A percentile compares a stretch with the other conserved stretches of the same genome.
phyloP scores from a whole-genome alignment of 1,140 invertebrate species.

The Cherax destructor region DNA sequence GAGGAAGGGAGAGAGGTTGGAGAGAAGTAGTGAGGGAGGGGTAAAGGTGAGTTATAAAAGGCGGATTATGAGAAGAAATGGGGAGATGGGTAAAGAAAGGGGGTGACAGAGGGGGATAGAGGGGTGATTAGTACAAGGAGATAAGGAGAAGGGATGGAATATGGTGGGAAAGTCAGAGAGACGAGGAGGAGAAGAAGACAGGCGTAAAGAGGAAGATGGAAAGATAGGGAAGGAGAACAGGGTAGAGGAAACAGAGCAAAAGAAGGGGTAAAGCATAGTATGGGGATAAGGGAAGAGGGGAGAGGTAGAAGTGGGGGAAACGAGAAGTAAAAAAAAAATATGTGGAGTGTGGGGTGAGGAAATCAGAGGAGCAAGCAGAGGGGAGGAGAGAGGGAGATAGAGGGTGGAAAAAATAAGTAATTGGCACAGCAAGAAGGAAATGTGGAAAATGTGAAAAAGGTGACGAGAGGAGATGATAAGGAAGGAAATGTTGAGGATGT shows the following conservation, averaged over 20 bases:
- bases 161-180: not conserved
- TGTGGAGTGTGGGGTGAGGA: not conserved
- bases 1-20: too few species aligned
- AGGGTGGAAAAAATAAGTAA: not conserved
- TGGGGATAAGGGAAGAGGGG: not conserved
- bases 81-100: not conserved
- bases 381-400: not conserved
- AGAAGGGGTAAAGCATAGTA: not conserved
- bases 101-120: not conserved
- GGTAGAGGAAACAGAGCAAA: not conserved
- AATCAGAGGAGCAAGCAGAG: not conserved
- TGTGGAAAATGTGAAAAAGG: not conserved
- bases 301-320: not conserved
- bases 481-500: too few species aligned
- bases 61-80: too few species aligned
- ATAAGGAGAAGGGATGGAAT: not conserved
- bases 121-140: not conserved
- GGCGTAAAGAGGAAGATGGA: not conserved
- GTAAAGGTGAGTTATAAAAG: too few species aligned
- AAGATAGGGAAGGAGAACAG: not conserved
- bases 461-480: not conserved
- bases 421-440: not conserved
- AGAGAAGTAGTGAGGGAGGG: too few species aligned
- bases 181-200: not conserved
- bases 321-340: not conserved